These are phyloP conservation scores for Illadopsis cleaveri DNA, from an alignment of 2,113 vertebrate species.

Conservation along the genomic window DNA sequence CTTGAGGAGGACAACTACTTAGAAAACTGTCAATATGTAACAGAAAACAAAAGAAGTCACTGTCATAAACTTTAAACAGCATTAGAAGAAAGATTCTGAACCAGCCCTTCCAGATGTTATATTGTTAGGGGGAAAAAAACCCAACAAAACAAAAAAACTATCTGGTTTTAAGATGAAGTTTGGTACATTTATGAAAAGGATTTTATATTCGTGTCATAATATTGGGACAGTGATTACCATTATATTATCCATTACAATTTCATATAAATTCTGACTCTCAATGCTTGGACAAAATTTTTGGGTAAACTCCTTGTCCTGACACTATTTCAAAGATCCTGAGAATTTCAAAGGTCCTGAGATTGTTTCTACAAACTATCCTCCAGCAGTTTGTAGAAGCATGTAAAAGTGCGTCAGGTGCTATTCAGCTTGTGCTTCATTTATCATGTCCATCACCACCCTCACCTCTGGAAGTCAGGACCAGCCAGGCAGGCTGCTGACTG, in stretches of 20 bases:
- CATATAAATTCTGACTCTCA: background rate
- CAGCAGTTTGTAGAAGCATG: background rate
- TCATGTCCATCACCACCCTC: background rate
- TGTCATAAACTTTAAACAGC: background rate
- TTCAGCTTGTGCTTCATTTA: background rate
- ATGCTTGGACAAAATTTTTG: background rate
- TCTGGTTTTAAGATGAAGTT: background rate
- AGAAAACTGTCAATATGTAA: background rate
- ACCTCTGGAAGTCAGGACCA: background rate
- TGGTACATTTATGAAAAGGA: background rate
- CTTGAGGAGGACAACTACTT: background rate
- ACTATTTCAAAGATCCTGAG: background rate
- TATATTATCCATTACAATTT: background rate
- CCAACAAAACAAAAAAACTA: background rate
- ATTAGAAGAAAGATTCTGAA: background rate
- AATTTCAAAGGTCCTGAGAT: background rate
- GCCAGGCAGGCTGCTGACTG: background rate
- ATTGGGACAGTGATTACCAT: background rate
- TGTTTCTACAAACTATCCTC: background rate
- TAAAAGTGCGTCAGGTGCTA: background rate
- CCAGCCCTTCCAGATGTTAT: background rate
- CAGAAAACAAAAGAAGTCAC: background rate
- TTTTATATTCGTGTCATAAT: background rate
- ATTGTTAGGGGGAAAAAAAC: fast-evolving
- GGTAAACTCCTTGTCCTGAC: background rate